Base-by-base conservation (phyloP, 1,140 invertebrate species). In the Semibalanus balanoides region DNA sequence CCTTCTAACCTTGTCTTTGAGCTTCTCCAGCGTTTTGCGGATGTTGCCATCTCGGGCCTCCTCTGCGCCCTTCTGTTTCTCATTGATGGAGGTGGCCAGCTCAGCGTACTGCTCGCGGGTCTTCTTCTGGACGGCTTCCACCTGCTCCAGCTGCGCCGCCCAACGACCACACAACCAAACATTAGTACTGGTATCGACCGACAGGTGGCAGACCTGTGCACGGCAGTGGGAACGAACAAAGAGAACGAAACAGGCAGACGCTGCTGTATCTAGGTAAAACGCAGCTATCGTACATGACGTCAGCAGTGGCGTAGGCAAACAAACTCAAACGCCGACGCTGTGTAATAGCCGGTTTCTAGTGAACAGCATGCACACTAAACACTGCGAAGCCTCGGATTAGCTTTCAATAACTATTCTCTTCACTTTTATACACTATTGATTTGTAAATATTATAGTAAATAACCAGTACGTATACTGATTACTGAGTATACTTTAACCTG, bases 41-140 rank as follows among this genome's bases (percentile, higher is more conserved):
- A 30, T 28, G 70, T 72, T 29, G 3, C 29, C 70, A 72, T 30
- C n/a, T 17, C 70, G 70, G 25, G 70, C 70, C 70, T 72, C 70
- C 70, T 72, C 70, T 11, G 70, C 70, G 22, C 70, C 70, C 28
- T 30, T 28, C 28, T 72, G 70, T 72, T 72, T 72, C 70, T 72
- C 70, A 11, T 72, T 11, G 70, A 72, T 72, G 3, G 70, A 72
- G 70, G n/a, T 19, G 70, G 29, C 70, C 70, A 72, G 70, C n/a
- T 72, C 70, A n/a, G 70, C n/a, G 70, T 72, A 72, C 29, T 72
- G 70, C 3, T 29, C 70, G 19, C 70, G 70, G 1, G 29, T 30
- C 28, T 72, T 72, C 22, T 72, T 72, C 70, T 72, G 70, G 11
- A 30, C 70, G 29, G 70, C 70, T 19, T 72, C 70, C 22, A 72